Evolutionary conservation across 35 echinoderm and acorn worm species (phyloP), one percentile per base, ranked within the genome.

Genomic region (Amphiura filiformis): DNA sequence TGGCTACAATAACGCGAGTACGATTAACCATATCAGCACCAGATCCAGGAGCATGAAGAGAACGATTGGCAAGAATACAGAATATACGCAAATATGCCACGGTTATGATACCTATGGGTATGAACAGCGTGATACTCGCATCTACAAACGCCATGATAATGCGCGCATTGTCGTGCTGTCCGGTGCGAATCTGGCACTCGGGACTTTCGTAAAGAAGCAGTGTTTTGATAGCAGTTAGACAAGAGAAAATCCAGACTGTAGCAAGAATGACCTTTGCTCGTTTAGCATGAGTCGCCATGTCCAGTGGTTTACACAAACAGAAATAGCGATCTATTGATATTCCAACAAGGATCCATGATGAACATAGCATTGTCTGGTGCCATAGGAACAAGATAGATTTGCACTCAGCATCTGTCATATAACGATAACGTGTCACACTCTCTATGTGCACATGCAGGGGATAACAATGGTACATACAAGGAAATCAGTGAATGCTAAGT

Each of bases 341-440:
- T 35, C 96, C 96, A 33, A 99, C 96, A 23, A 99, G 44, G 31
- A 99, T 94, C 96, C 96, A 99, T 35, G 93, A 91, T 7, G 96
- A 94, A 39, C 93, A 92, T 0, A 94, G 56, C 28, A 99, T 84
- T 1, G 90, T 92, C 36, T 94, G 93, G 31, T 94, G 90, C 96
- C 96, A 99, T 35, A 94, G 78, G 33, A 94, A 91, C 52, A 94
- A 86, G 32, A 91, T 92, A 12, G 91, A 40, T 34, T 92, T 84
- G 34, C 96, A 99, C 77, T 99, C 96, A 0, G 80, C 39, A 64
- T 77, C 65, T 15, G 88, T 90, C 5, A 99, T 87, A 1, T 42
- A 42, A 2, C 96, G 90, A 35, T 83, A 76, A 34, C 92, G 83
- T 26, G 88, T 82, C 13, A 87, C 77, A 34, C 81, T 34, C 81